These are phyloP conservation scores for Chondrilla cf. caribensis DNA, from an alignment of 37 sponge, comb jelly and placozoan species.

Conservation along the genomic window DNA sequence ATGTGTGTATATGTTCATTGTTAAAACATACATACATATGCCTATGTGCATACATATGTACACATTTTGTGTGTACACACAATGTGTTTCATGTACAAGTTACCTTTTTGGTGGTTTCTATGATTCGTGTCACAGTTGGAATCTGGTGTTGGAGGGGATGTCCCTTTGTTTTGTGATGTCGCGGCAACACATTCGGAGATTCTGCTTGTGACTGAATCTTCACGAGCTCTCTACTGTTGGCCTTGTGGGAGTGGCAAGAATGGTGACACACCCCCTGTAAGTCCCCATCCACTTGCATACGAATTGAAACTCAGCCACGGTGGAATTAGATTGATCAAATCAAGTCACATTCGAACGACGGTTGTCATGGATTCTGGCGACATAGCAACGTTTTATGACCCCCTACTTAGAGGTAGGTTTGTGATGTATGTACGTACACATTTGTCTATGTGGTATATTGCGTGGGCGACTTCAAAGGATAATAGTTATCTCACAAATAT, in stretches of 20 bases:
- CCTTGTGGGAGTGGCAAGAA: slow-evolving; percentile 5
- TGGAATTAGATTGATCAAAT: slow-evolving; percentile 38
- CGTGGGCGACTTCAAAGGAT: no score
- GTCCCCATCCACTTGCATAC: slow-evolving; percentile 59
- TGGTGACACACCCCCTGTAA: neutral
- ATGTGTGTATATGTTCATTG: no score
- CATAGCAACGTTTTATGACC: slow-evolving; percentile 83
- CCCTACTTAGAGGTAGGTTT: slow-evolving; percentile 55
- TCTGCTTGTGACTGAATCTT: slow-evolving; percentile 44
- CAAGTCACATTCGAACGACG: slow-evolving; percentile 58
- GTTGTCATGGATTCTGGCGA: slow-evolving; percentile 61
- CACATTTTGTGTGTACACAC: no score
- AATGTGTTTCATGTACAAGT: no score
- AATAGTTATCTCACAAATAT: no score
- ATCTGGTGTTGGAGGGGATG: neutral
- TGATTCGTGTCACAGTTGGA: no score
- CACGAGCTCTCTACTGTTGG: slow-evolving; percentile 67
- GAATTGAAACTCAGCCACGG: slow-evolving; percentile 49
- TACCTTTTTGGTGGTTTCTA: no score
- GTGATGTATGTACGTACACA: neutral
- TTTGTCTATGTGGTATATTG: neutral
- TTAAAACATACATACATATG: no score
- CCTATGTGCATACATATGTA: no score
- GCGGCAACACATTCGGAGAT: slow-evolving; percentile 76
- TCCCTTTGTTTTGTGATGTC: slow-evolving; percentile 41